Evolutionary conservation across 2,888 invertebrate species (phyloP).

Genomic region (Lycaena phlaeas): DNA sequence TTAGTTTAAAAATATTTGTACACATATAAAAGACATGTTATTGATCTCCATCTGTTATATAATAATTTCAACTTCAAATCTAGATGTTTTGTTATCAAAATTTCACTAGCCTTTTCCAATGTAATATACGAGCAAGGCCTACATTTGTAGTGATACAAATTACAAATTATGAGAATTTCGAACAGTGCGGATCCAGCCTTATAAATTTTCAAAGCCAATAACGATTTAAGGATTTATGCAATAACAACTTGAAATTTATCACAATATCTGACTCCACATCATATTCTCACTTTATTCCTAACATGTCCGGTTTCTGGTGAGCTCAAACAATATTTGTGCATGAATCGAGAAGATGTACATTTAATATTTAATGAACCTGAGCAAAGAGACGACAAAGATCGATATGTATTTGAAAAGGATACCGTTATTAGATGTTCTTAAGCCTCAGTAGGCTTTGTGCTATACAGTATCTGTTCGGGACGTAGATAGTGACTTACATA

Average conservation of each 20-base stretch:
- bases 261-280: conserved; percentile 29
- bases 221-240: conserved; percentile 17
- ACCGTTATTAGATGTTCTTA: too few species aligned
- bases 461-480: conserved; percentile 35
- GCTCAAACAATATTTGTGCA: neutral
- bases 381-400: conserved; percentile 50
- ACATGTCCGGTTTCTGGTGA: neutral
- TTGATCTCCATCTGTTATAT: too few species aligned
- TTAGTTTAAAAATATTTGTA: neutral
- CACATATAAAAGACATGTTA: too few species aligned
- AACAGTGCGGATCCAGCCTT: conserved; percentile 25
- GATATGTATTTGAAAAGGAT: conserved; percentile 57
- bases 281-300: conserved; percentile 4
- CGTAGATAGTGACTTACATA: conserved; percentile 32
- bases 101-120: conserved; percentile 71
- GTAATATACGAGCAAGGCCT: conserved; percentile 63
- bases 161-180: conserved; percentile 31
- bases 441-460: conserved; percentile 18
- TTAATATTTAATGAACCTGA: conserved; percentile 13
- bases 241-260: conserved; percentile 17
- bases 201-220: conserved; percentile 22
- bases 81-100: conserved; percentile 69
- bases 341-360: neutral
- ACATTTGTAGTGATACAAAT: conserved; percentile 42
- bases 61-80: conserved; percentile 56